A percentile compares a stretch with the other conserved stretches of the same genome.
Evolutionary conservation across 2,113 vertebrate genomes (phyloP).

Genomic region (Tachysurus vachellii): DNA sequence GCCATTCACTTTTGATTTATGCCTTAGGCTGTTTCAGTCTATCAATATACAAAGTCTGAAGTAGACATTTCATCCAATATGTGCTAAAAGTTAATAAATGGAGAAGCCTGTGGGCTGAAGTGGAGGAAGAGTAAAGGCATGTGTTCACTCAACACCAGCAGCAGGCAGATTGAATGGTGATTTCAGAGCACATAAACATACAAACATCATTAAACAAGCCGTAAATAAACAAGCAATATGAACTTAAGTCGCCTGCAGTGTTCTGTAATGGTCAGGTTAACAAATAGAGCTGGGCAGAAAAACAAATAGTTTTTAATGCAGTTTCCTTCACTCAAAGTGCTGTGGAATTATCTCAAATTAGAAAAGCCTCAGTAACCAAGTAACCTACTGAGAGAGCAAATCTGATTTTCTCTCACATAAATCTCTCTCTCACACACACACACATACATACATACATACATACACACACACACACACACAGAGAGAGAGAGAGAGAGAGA

Average conservation of each 20-base stretch:
- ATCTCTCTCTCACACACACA: not conserved
- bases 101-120: not conserved
- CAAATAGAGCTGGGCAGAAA: not conserved
- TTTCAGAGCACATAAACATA: not conserved
- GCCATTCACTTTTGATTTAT: not conserved
- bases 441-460: not conserved
- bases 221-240: not conserved
- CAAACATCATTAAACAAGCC: not conserved
- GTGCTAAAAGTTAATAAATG: not conserved
- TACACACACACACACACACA: not conserved
- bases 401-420: not conserved
- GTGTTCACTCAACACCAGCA: not conserved
- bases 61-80: not conserved
- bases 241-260: not conserved
- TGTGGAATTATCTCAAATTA: not conserved
- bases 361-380: not conserved
- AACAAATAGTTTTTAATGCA: not conserved
- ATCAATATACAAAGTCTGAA: not conserved
- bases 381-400: slow-evolving; percentile 30
- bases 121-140: not conserved
- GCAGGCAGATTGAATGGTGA: not conserved
- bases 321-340: not conserved
- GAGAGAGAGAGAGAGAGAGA: slow-evolving; percentile 9
- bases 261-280: not conserved
- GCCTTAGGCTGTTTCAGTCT: not conserved